Conservation (phyloP, 2,888 invertebrate species). For the Conistra vaccinii region DNA sequence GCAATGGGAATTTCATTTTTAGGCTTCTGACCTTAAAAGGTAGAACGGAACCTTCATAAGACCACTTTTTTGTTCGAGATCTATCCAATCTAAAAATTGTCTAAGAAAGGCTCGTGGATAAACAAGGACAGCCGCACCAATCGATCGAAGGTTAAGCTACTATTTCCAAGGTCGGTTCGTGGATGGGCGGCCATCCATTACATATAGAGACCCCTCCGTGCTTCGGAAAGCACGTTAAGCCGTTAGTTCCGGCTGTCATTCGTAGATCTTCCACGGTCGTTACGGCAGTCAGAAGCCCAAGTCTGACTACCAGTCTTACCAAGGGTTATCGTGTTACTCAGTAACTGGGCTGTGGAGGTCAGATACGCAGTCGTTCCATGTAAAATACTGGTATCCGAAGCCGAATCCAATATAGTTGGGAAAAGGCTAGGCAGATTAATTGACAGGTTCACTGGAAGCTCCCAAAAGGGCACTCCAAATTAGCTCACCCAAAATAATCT, state of each 20-base stretch:
- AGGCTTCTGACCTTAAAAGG: too few relatives aligned
- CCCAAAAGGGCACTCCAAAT: not conserved
- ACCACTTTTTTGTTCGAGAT: not conserved
- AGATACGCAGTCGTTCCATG: not conserved
- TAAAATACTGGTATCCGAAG: not conserved
- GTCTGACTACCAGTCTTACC: not conserved
- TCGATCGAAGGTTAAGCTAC: not conserved
- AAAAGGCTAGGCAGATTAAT: not conserved
- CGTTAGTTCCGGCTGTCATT: not conserved
- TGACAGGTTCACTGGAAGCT: not conserved
- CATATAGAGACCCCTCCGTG: not conserved
- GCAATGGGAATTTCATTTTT: not conserved
- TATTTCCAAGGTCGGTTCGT: not conserved
- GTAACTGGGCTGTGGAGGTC: not conserved
- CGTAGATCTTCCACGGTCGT: not conserved
- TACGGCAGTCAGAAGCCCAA: not conserved
- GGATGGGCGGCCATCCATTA: not conserved
- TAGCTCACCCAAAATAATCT: not conserved
- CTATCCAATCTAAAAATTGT: not conserved
- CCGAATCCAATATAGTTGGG: not conserved
- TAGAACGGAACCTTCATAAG: not conserved
- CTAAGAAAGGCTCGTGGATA: not conserved
- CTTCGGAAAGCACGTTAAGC: not conserved
- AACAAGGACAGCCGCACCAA: not conserved
- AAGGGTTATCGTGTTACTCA: not conserved